A percentile compares a stretch with the other conserved stretches of the same genome.
phyloP scores from a whole-genome alignment of 2,113 vertebrate species.

The Myanophis thanlyinensis region DNA sequence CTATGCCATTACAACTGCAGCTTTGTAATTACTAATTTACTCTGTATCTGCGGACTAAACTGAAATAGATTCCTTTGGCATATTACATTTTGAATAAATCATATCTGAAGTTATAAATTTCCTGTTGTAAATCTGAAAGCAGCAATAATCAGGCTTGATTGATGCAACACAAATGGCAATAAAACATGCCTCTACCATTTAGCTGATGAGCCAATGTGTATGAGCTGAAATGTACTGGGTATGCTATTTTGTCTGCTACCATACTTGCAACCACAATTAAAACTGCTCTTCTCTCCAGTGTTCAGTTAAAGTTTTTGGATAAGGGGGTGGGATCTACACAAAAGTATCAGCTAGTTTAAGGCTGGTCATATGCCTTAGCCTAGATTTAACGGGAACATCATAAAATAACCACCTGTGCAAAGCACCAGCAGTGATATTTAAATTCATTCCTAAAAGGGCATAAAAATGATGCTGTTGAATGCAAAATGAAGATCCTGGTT shows the following conservation, averaged over 20 bases:
- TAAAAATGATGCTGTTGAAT: background rate
- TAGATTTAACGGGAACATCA: background rate
- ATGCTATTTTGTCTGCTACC: slow-evolving; percentile 16
- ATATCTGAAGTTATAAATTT: slow-evolving; percentile 44
- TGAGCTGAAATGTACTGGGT: slow-evolving; percentile 29
- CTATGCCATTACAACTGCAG: slow-evolving; percentile 18
- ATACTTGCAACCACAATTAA: slow-evolving; percentile 7
- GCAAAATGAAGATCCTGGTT: background rate
- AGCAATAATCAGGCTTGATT: slow-evolving; percentile 45
- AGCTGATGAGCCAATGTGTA: slow-evolving; percentile 30
- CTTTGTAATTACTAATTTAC: slow-evolving; percentile 51
- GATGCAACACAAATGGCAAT: slow-evolving; percentile 40
- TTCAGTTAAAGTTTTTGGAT: background rate
- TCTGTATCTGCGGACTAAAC: slow-evolving; percentile 49
- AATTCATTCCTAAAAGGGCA: background rate
- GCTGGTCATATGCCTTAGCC: background rate
- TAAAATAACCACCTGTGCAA: background rate
- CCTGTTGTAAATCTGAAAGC: slow-evolving; percentile 32
- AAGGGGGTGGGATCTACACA: no score
- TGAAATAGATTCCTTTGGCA: slow-evolving; percentile 48
- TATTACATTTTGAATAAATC: slow-evolving; percentile 46
- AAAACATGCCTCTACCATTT: slow-evolving; percentile 41
- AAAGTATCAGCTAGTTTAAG: background rate
- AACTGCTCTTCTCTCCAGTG: background rate
- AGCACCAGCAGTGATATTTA: background rate